Base-by-base conservation (phyloP, 2,888 invertebrate genomes). In the Apoda limacodes region DNA sequence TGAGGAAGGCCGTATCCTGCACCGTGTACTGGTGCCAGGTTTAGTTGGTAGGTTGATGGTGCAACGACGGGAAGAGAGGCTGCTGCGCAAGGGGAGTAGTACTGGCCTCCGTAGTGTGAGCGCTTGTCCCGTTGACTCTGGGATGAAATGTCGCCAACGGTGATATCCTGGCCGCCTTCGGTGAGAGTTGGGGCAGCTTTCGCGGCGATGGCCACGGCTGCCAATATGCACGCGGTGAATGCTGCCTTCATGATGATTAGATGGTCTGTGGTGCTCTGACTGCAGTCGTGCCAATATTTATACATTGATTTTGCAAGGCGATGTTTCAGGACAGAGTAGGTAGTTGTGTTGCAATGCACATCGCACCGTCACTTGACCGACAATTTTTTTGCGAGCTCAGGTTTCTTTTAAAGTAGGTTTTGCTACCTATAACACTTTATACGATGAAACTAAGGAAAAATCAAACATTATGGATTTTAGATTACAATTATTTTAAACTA, bases 361-460 rank as follows among this genome's bases (percentile, higher is more conserved):
- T n/a, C n/a, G n/a, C n/a, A n/a, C n/a, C n/a, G n/a, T n/a, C n/a
- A 34, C 52, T 35, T 61, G 66, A 53, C 63, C 62, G 55, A 60
- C 48, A 50, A 55, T 46, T 52, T 60, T n/a, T 54, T 11, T 60
- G 69, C 60, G 20, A 35, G 49, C 36, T 48, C 46, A 36, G 42
- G 40, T 34, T 36, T 28, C 26, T 35, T n/a, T n/a, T n/a, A n/a
- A n/a, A n/a, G n/a, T n/a, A n/a, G n/a, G n/a, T n/a, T n/a, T n/a
- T n/a, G n/a, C n/a, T n/a, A n/a, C n/a, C n/a, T n/a, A n/a, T n/a
- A n/a, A n/a, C n/a, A n/a, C n/a, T n/a, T n/a, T n/a, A n/a, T n/a
- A n/a, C n/a, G n/a, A n/a, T n/a, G n/a, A n/a, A n/a, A n/a, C n/a
- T n/a, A n/a, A n/a, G n/a, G n/a, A n/a, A n/a, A n/a, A n/a, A n/a